Base-by-base conservation (phyloP, 2,797 vertebrate species). In the Diplodus puntazzo region DNA sequence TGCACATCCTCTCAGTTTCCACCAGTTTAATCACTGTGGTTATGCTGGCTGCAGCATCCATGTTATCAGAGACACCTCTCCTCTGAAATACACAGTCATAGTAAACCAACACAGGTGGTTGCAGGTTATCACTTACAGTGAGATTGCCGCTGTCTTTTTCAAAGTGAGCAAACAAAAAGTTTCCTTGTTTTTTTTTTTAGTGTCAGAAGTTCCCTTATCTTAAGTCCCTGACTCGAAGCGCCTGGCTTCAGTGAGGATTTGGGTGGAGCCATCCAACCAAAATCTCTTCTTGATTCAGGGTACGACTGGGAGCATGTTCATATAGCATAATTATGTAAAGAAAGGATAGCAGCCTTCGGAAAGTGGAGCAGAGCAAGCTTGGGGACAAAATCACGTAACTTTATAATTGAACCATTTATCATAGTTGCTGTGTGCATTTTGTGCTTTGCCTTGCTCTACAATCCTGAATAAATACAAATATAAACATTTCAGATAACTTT, bases 341-440 rank as follows among this genome's bases (percentile, higher is more conserved):
- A 45, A 45, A 63, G 45, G 52, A 34, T 7, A 9, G 57, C 13
- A 0, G 50, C 53, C 20, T 30, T 60, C 61, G 69, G 39, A 42
- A 72, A 73, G 60, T 46, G 65, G 60, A 80, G 58, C 74, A 62
- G 54, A 66, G 54, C 46, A 17, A 69, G 60, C 43, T 59, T 63
- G 30, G 69, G 7, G 11, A 9, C 16, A 45, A 52, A 23, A 72
- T 54, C 9, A 73, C 66, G 39, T 39, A 52, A 10, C 3, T 57
- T 75, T 85, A 75, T 64, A 73, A 78, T 73, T 77, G 25, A 80
- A 80, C 34, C 23, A 75, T 84, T 79, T 34, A 60, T 79, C 78
- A 72, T 30, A 69, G 53, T 39, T 71, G 4, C 69, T 61, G 45
- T 61, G 45, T 63, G 52, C 27, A 27, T 63, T 73, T 23, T 23